Evolutionary conservation across 2,113 vertebrate species (phyloP).

Genomic region (Syngnathus scovelli): DNA sequence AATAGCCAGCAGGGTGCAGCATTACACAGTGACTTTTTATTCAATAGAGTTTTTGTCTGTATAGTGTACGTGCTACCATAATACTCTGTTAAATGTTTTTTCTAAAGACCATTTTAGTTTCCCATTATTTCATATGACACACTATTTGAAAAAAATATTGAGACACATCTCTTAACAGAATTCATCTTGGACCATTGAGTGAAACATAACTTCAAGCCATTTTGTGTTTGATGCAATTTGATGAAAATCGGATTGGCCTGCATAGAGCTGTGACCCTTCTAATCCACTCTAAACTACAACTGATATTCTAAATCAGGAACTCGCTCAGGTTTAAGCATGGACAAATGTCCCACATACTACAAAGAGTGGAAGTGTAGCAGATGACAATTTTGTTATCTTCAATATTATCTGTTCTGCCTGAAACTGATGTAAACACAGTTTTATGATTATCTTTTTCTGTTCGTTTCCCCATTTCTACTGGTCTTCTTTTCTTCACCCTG

Average conservation of each 20-base stretch:
- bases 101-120: not conserved
- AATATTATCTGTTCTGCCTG: not conserved
- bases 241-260: not conserved
- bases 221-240: not conserved
- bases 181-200: too few species aligned
- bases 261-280: not conserved
- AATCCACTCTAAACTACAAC: not conserved
- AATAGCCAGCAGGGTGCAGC: slow-evolving; percentile 46
- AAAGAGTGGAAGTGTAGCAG: not conserved
- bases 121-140: not conserved
- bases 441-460: slow-evolving; percentile 16
- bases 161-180: not conserved
- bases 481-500: slow-evolving; percentile 2
- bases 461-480: not conserved
- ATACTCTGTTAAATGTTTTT: not conserved
- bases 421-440: slow-evolving; percentile 5
- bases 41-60: not conserved
- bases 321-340: not conserved
- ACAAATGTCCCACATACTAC: too few species aligned
- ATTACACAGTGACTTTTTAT: not conserved
- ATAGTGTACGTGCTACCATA: not conserved
- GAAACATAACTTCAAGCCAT: too few species aligned
- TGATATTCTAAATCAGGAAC: not conserved
- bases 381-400: not conserved
- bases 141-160: not conserved